These are phyloP conservation scores for Cetonia aurata DNA, from an alignment of 2,888 invertebrate genomes.

Conservation along the genomic window DNA sequence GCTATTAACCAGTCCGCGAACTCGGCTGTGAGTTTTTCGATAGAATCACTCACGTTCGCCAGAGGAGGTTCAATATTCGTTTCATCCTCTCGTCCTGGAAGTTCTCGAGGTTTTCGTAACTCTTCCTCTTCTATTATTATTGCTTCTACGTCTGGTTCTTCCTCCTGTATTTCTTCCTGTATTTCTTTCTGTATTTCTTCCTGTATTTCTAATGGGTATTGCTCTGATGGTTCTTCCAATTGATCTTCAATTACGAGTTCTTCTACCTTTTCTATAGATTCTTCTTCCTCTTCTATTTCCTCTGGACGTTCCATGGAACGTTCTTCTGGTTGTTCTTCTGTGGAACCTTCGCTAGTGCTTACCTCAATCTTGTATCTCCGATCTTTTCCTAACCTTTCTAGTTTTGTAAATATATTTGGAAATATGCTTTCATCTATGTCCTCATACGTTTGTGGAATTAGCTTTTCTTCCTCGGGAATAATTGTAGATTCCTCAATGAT, in stretches of 20 bases:
- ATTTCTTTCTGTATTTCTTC: no score
- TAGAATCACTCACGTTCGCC: constrained; percentile 5
- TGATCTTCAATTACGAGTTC: no score
- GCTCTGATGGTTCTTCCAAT: no score
- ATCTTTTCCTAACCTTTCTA: not conserved
- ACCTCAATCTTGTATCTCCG: constrained; percentile 4
- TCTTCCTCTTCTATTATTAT: no score
- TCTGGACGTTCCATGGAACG: no score
- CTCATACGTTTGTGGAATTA: not conserved
- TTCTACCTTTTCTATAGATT: no score
- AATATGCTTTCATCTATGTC: not conserved
- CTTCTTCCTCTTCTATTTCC: no score
- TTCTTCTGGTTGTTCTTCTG: not conserved
- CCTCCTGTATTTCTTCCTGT: no score
- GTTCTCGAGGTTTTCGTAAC: no score
- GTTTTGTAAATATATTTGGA: not conserved
- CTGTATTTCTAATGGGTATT: no score
- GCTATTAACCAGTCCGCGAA: constrained; percentile 20
- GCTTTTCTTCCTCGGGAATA: not conserved
- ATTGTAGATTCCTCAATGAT: not conserved
- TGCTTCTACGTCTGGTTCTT: no score
- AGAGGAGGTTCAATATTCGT: constrained; percentile 8
- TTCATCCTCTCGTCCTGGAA: not conserved
- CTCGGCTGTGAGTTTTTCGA: constrained; percentile 15
- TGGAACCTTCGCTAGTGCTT: constrained; percentile 5